Base-by-base conservation (phyloP, 2,888 invertebrate species). In the Drosophila paranaensis region DNA sequence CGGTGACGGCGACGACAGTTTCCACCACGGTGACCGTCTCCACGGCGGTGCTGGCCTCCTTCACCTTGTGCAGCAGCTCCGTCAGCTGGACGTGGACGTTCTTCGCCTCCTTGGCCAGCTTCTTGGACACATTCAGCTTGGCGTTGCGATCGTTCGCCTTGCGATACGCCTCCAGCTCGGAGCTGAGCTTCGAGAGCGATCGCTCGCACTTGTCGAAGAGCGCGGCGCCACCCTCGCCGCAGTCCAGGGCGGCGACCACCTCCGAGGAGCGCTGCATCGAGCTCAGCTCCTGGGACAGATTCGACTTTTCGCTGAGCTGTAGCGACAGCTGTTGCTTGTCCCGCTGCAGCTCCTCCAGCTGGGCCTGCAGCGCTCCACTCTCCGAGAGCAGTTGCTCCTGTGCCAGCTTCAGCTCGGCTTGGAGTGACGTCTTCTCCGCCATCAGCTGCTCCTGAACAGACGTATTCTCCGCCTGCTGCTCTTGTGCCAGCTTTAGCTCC, bases 361-460 rank as follows among this genome's bases (percentile, higher is more conserved):
- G 94, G 6, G 91, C 71, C 54, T 91, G 88, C 8, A 77, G 73
- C 3, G 83, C 8, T 85, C 84, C 63, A 94, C 94, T 73, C 20
- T 94, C 94, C 67, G 92, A 88, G 40, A 92, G 93, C 35, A 94
- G 56, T 10, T 70, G 76, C 11, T 81, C 74, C 82, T 43, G 50
- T 60, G 92, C 80, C 73, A 93, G 35, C 37, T 62, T 46, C 42
- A 61, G 92, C 78, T 74, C 93, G 90, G 76, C 93, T 85, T 94
- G 76, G 3, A 91, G 64, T 1, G 20, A 9, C 85, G 84, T 60
- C 94, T 94, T 73, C 20, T 94, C 94, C 66, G 93, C 93, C 39
- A 92, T 93, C 33, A 94, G 60, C 10, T 71, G 76, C 14, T 81
- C 74, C 82, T 42, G 30, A 58, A 92, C 79, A 20, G 73, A 93